phyloP scores from a whole-genome alignment of 2,888 invertebrate species.

The Pristionchus entomophagus region DNA sequence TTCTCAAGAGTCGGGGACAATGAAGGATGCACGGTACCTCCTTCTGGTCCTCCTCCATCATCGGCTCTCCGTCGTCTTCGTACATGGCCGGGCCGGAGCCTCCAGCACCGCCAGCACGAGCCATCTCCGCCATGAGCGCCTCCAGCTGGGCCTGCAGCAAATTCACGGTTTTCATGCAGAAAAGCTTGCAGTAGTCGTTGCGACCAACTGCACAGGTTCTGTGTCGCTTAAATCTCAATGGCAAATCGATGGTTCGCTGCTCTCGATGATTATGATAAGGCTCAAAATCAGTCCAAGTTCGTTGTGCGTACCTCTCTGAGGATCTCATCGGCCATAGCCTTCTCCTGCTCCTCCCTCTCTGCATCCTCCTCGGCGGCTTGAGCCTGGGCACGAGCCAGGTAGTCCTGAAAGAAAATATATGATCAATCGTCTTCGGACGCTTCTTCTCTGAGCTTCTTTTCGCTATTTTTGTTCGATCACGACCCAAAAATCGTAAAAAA shows the following conservation, averaged over 20 bases:
- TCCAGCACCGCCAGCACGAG: no score
- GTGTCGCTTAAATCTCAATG: not conserved
- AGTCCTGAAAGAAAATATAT: not conserved
- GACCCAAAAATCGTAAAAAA: no score
- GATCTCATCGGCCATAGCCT: conserved; percentile 31
- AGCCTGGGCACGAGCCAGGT: not conserved
- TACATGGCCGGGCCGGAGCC: no score
- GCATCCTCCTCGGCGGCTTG: not conserved
- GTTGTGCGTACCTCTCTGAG: not conserved
- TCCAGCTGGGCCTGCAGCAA: conserved; percentile 11
- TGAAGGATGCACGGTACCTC: conserved; percentile 4
- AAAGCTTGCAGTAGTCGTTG: not conserved
- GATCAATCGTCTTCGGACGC: no score
- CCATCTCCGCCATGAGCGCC: not conserved
- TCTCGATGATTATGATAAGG: no score
- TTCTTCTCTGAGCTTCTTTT: no score
- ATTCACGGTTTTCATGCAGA: no score
- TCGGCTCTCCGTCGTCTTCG: not conserved
- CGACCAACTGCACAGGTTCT: not conserved
- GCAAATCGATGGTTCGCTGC: not conserved
- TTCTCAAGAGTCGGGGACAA: no score
- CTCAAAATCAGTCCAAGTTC: no score
- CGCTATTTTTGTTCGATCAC: no score
- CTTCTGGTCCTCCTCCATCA: conserved; percentile 15
- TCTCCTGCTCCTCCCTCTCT: conserved; percentile 24